These are phyloP conservation scores for Neosilurus mollespiculum DNA, from an alignment of 2,797 vertebrate species.

Conservation along the genomic window DNA sequence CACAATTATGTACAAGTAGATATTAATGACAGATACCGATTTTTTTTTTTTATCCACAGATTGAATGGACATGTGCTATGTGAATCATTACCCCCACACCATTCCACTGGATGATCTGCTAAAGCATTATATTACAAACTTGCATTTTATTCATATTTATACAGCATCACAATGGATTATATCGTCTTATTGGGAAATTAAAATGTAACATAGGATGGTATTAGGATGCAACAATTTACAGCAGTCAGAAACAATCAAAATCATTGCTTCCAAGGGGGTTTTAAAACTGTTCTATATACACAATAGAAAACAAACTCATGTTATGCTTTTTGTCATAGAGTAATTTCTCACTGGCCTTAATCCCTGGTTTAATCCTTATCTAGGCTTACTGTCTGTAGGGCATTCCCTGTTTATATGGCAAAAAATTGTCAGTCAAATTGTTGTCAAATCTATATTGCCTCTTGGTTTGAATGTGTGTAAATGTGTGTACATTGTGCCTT, in stretches of 20 bases:
- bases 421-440: background rate
- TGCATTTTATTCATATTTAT: conserved; percentile 41
- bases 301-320: background rate
- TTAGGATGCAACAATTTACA: conserved; percentile 25
- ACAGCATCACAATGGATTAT: conserved; percentile 21
- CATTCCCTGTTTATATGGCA: background rate
- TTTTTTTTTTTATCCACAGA: conserved; percentile 1
- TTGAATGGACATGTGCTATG: conserved; percentile 53
- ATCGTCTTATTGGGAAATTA: conserved; percentile 41
- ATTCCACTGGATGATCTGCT: conserved; percentile 56
- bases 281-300: background rate
- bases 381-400: background rate
- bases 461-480: conserved; percentile 5
- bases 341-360: background rate
- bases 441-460: background rate
- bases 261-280: background rate
- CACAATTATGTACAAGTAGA: background rate
- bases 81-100: conserved; percentile 43
- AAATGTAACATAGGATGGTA: conserved; percentile 21
- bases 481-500: background rate
- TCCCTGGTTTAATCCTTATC: background rate
- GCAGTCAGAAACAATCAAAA: background rate
- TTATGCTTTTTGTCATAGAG: background rate
- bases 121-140: conserved; percentile 39
- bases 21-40: background rate